Base-by-base conservation (phyloP, 1,140 invertebrate species). In the Scaptomyza hsui region DNA sequence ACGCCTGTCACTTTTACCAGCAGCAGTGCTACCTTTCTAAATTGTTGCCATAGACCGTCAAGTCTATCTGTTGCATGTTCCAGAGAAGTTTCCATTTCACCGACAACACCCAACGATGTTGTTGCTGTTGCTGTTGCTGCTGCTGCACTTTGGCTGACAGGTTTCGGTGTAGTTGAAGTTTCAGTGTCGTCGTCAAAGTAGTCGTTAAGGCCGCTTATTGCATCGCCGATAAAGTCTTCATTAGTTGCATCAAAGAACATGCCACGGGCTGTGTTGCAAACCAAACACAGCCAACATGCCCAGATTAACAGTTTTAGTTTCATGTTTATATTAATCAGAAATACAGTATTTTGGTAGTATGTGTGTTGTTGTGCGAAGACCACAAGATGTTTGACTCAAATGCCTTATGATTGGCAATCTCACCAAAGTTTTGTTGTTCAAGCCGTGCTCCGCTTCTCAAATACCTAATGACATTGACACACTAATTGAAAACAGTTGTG, bases 401-500 rank as follows among this genome's bases (percentile, higher is more conserved):
- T 85, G 63, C 29, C 62, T 49, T 56, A 65, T 24, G 10, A 4
- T 4, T 41, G 3, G 15, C 26, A 42, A 37, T 41, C 45, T 63
- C 60, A 64, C 15, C 56, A 41, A 35, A 47, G 53, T 85, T 86
- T 86, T 80, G 68, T 86, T 80, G 68, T 72, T 41, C n/a, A 2
- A 52, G 35, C 42, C 29, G 1, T 18, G 26, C 21, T 16, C 12
- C n/a, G 48, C 41, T 26, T 55, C 15, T 48, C 15, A 5, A 41
- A 35, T 39, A 71, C 18, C 5, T 13, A 49, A 21, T 32, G 44
- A 19, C 53, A 64, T 16, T 80, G 70, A 62, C 77, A 62, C 77
- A 78, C 47, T 55, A 79, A 83, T 60, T 70, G 29, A 29, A 39
- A 64, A 56, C 77, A 65, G 69, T 77, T 85, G 81, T 74, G 51